phyloP scores from a whole-genome alignment of 1,140 invertebrate genomes.

The Metopolophium dirhodum region DNA sequence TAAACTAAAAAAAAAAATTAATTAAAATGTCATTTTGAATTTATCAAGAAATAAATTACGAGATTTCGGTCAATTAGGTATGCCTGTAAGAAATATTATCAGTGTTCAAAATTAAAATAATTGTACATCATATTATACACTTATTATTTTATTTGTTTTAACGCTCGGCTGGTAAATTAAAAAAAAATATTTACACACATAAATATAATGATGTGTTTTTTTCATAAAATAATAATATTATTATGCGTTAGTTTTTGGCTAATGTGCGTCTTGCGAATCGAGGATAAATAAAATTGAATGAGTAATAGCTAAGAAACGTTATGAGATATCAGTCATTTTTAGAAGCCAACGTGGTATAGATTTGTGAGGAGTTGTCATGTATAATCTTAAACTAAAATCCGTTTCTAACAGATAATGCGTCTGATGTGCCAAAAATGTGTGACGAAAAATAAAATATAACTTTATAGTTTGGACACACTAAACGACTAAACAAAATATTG shows the following conservation, averaged over 20 bases:
- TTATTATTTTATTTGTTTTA: not conserved
- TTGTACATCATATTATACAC: not conserved
- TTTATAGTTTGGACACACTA: not conserved
- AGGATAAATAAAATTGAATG: conserved; percentile 1
- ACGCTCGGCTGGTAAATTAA: not conserved
- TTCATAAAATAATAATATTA: conserved; percentile 32
- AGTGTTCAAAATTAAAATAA: conserved; percentile 11
- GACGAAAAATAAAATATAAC: not conserved
- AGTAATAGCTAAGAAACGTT: not conserved
- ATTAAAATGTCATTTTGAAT: not conserved
- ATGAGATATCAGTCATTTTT: not conserved
- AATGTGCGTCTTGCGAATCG: not conserved
- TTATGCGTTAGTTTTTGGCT: conserved; percentile 13
- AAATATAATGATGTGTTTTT: not conserved
- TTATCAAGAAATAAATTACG: not conserved
- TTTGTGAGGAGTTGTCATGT: not conserved
- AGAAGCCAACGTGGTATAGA: not conserved
- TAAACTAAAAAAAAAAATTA: not conserved
- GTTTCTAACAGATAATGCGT: not conserved
- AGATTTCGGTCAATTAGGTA: not conserved
- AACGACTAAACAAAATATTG: not conserved
- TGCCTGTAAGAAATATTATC: not conserved
- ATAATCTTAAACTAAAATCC: conserved; percentile 23
- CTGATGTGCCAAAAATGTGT: not conserved
- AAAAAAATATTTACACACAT: not conserved